phyloP scores from a whole-genome alignment of 2,888 invertebrate genomes.

The Tolmerus cingulatus region DNA sequence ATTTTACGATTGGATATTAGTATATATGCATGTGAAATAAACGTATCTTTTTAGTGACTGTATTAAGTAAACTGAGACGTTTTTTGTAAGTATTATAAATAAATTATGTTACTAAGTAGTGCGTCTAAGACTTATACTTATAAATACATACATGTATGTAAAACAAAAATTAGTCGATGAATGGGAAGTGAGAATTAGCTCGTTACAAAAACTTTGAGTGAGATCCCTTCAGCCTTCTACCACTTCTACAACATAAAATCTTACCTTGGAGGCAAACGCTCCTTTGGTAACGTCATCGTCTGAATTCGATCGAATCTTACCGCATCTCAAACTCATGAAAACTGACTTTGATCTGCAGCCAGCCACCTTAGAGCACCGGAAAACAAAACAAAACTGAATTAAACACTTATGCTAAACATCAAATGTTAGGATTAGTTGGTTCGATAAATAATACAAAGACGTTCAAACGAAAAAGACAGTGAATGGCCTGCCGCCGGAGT shows the following conservation, averaged over 20 bases:
- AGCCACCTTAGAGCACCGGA: conserved; percentile 51
- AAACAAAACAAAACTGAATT: conserved; percentile 8
- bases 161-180: background rate
- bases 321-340: conserved; percentile 56
- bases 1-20: background rate
- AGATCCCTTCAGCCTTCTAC: background rate
- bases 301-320: conserved; percentile 52
- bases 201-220: background rate
- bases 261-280: conserved; percentile 14
- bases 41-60: background rate
- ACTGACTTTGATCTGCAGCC: conserved; percentile 56
- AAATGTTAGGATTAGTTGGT: background rate
- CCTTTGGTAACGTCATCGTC: conserved; percentile 45
- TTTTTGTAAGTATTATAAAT: background rate
- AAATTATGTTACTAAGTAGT: background rate
- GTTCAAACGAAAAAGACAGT: background rate
- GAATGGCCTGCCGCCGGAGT: background rate
- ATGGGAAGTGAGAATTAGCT: background rate
- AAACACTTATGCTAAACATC: background rate
- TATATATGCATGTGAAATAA: background rate
- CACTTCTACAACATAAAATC: background rate
- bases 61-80: background rate
- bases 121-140: background rate
- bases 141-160: background rate
- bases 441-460: background rate